Conservation (phyloP, 1,140 invertebrate species). For the Lepidurus couesii region DNA sequence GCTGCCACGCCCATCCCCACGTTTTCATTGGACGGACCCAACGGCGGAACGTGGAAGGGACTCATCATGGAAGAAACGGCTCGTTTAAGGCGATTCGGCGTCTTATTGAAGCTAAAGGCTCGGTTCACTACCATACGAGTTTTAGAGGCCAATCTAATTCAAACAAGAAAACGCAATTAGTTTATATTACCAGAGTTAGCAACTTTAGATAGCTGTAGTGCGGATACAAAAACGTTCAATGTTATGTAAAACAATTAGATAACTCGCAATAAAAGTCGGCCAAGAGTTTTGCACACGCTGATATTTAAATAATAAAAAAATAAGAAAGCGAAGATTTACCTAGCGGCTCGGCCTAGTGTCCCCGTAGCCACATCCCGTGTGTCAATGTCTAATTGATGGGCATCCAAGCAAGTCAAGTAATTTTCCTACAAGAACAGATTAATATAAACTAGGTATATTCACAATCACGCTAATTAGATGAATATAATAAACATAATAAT, state of each 20-base stretch:
- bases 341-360: slow-evolving; percentile 77
- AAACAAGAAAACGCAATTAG: slow-evolving; percentile 34
- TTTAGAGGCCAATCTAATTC: slow-evolving; percentile 42
- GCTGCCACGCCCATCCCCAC: background rate
- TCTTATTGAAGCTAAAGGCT: slow-evolving; percentile 90
- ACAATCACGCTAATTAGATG: background rate
- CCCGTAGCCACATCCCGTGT: slow-evolving; percentile 73
- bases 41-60: slow-evolving; percentile 46
- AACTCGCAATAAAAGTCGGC: too few species aligned
- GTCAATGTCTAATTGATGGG: slow-evolving; percentile 74
- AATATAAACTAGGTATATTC: background rate
- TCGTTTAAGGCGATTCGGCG: slow-evolving; percentile 83
- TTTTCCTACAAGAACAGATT: slow-evolving; percentile 57
- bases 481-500: slow-evolving; percentile 23
- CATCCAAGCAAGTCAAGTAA: slow-evolving; percentile 65
- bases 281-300: too few species aligned
- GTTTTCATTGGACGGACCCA: slow-evolving; percentile 32
- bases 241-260: too few species aligned
- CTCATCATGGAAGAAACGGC: slow-evolving; percentile 93
- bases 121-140: slow-evolving; percentile 44
- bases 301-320: too few species aligned
- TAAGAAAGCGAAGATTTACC: slow-evolving; percentile 45
- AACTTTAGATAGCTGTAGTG: too few species aligned
- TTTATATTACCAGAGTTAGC: too few species aligned
- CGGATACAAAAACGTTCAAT: too few species aligned